These are phyloP conservation scores for Martes martes DNA, from an alignment of 2,113 vertebrate genomes.

Conservation along the genomic window DNA sequence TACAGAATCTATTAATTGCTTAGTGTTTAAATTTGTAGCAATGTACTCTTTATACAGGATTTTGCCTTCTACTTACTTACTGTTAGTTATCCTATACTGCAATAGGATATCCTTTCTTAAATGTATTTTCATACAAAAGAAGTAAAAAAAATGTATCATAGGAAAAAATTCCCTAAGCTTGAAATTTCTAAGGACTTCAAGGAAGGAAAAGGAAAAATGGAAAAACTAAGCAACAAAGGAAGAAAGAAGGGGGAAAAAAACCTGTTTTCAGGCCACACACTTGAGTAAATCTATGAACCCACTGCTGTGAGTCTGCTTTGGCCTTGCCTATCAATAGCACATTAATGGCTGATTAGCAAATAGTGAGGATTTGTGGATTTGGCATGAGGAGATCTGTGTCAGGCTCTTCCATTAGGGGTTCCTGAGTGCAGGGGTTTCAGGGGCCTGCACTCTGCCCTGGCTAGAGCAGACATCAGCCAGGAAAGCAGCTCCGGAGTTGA, in stretches of 20 bases:
- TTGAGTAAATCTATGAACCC: not conserved
- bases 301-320: not conserved
- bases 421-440: conserved; percentile 16
- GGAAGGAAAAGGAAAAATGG: not conserved
- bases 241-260: not conserved
- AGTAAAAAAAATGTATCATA: not conserved
- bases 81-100: not conserved
- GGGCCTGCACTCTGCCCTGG: not conserved
- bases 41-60: not conserved
- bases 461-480: not conserved
- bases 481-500: not conserved
- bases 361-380: conserved; percentile 42
- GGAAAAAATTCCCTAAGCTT: not conserved
- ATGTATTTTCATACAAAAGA: not conserved
- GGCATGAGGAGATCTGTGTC: not conserved
- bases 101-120: not conserved
- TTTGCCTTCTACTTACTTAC: not conserved
- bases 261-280: not conserved
- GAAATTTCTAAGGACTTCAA: not conserved
- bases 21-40: not conserved
- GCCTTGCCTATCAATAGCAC: conserved; percentile 44
- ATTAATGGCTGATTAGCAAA: conserved; percentile 59
- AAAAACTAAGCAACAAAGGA: not conserved
- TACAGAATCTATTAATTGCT: not conserved
- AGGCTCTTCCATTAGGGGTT: conserved; percentile 31